Evolutionary conservation across 2,113 vertebrate species (phyloP), one percentile per base, ranked within the genome.

Genomic region (Tachysurus vachellii): DNA sequence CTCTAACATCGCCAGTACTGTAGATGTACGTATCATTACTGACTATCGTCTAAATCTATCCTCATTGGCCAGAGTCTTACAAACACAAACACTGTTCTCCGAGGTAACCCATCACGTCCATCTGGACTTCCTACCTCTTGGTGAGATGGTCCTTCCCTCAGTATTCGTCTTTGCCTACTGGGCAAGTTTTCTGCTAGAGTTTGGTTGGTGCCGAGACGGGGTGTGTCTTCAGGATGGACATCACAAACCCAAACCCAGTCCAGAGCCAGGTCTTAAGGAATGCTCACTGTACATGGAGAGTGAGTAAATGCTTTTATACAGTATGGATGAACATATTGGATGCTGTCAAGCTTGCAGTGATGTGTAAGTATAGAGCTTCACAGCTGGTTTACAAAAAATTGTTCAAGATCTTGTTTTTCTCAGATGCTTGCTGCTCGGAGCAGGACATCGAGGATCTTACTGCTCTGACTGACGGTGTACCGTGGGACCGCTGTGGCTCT

Each of bases 341-440:
- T 19, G 28, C 17, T 42, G 11, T 70, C 42, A 71, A 17, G 17
- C 31, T 42, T 42, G 8, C 31, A 9, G 2, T 42, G 31, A 42
- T 3, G 1, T 42, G 6, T 71, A 44, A 21, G 36, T 73, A 73
- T 47, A 59, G 26, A 61, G 12, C 36, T 68, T 28, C 47, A 83
- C n/a, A 23, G 82, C 62, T 21, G 64, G 7, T 73, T 21, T 47
- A 44, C 11, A 47, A 44, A 23, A 47, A 75, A 26, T 36, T 12
- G 44, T 14, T 76, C 26, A 50, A 21, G 13, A 14, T 4, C 26
- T 7, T 50, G 26, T 26, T 81, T 80, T 19, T 84, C 50, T 89
- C 91, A 96, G 94, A 93, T 56, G 91, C 94, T 81, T 96, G 95
- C 82, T 96, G 95, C 87, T 92, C 93, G 1, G 89, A 92, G 11